Conservation (phyloP, 2,888 invertebrate species). For the Deroplatys truncata region DNA sequence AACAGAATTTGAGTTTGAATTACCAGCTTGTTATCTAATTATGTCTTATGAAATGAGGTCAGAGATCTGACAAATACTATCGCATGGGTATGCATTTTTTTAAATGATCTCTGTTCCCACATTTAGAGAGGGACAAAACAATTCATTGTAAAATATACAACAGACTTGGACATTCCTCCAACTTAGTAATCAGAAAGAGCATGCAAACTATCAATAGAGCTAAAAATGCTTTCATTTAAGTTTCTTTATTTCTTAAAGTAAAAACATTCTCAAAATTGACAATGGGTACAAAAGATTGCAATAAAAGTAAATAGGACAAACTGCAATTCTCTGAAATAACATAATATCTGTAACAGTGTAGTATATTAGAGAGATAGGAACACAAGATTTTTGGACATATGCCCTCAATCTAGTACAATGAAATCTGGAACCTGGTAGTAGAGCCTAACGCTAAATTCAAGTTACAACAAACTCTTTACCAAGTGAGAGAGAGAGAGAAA, state of each 20-base stretch:
- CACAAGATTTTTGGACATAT: neutral
- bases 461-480: neutral
- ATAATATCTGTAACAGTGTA: neutral
- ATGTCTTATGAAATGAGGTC: no score
- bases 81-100: no score
- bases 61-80: no score
- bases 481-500: no score
- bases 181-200: no score
- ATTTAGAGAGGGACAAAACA: no score
- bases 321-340: neutral
- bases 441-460: neutral
- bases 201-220: neutral
- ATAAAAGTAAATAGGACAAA: neutral
- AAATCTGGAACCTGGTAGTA: neutral
- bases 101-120: no score
- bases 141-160: no score
- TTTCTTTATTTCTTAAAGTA: neutral
- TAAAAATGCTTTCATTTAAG: neutral
- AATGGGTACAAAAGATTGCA: neutral
- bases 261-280: neutral
- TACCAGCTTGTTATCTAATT: no score
- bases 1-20: no score
- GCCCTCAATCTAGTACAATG: neutral
- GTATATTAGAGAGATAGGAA: neutral
- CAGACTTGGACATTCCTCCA: no score